phyloP scores from a whole-genome alignment of 2,888 invertebrate genomes.

The Tachina lurida region DNA sequence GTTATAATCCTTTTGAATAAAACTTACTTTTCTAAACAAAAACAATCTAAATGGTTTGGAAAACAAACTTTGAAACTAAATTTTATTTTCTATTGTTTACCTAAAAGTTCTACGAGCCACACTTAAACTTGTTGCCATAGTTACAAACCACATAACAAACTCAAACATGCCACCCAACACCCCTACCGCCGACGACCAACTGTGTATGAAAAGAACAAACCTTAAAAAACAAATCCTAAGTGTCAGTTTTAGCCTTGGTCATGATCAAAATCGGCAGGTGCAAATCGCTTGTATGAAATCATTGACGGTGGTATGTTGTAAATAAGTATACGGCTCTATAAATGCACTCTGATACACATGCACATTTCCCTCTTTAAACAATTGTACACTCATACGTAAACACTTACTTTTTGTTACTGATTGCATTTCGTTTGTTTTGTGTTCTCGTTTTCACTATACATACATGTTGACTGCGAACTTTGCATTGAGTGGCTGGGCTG shows the following conservation, averaged over 20 bases:
- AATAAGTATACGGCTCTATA: conserved; percentile 63
- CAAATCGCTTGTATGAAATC: conserved; percentile 71
- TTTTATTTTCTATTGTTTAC: too few relatives aligned
- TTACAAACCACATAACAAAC: background rate
- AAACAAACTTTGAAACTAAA: too few relatives aligned
- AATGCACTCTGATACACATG: background rate
- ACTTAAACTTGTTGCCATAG: background rate
- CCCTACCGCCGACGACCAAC: conserved; percentile 28
- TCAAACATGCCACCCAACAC: background rate
- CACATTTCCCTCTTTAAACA: conserved; percentile 1
- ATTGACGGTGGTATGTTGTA: conserved; percentile 70
- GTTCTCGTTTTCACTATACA: conserved; percentile 46
- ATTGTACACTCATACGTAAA: background rate
- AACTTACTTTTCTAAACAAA: too few relatives aligned
- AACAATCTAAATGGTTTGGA: too few relatives aligned
- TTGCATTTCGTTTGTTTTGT: conserved; percentile 27
- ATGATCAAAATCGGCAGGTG: conserved; percentile 72
- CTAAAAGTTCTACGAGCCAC: too few relatives aligned
- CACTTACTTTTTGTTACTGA: conserved; percentile 6
- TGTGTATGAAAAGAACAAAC: background rate
- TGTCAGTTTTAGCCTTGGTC: conserved; percentile 68
- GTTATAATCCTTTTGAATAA: too few relatives aligned
- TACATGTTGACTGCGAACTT: conserved; percentile 20
- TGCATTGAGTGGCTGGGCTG: conserved; percentile 21
- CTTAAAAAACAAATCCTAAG: conserved; percentile 47